Evolutionary conservation across 2,888 invertebrate species (phyloP).

Genomic region (Zootermopsis nevadensis): DNA sequence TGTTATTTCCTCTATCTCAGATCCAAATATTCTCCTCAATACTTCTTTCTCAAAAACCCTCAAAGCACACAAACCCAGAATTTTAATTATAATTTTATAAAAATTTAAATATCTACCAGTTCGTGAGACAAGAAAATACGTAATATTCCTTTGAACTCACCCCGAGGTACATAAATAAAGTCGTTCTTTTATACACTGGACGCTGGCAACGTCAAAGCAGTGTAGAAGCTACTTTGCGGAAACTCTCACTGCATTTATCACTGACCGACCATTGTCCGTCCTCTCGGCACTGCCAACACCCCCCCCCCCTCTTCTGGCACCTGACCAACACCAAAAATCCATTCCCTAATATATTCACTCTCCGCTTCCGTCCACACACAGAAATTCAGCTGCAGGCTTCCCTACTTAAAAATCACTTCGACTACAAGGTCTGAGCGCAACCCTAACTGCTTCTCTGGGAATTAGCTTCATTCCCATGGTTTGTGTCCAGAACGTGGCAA

Average conservation of each 20-base stretch:
- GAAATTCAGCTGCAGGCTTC: background rate
- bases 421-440: background rate
- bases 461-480: conserved; percentile 19
- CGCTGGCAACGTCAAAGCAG: background rate
- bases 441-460: conserved; percentile 14
- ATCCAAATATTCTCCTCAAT: no score
- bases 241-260: background rate
- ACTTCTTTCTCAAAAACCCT: no score
- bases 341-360: conserved; percentile 32
- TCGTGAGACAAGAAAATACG: no score
- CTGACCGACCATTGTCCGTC: conserved; percentile 17
- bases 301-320: conserved; percentile 15
- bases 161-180: background rate
- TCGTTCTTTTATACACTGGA: background rate
- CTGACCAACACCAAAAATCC: conserved; percentile 32
- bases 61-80: no score
- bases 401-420: conserved; percentile 39
- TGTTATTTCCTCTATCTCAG: no score
- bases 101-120: no score
- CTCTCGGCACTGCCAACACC: background rate
- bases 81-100: no score
- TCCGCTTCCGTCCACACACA: conserved; percentile 1
- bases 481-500: background rate
- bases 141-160: no score
- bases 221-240: background rate